phyloP scores from a whole-genome alignment of 2,113 vertebrate genomes.

The Mungos mungo region DNA sequence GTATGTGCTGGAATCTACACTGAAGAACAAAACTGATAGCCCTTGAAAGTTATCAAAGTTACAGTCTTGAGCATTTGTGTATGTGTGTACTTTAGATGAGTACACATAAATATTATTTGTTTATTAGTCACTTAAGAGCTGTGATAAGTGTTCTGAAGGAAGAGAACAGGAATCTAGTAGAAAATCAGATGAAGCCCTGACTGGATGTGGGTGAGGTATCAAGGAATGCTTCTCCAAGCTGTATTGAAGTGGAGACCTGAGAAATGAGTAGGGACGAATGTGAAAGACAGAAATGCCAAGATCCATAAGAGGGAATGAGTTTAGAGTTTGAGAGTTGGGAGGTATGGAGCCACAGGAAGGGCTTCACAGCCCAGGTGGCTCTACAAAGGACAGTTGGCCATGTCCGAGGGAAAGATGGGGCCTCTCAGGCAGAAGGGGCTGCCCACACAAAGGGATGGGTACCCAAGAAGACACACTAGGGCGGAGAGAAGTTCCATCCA shows the following conservation, averaged over 20 bases:
- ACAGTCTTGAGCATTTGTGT: not conserved
- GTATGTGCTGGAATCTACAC: not conserved
- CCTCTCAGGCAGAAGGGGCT: not conserved
- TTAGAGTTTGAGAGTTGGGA: not conserved
- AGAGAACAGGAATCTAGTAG: not conserved
- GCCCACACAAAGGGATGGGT: not conserved
- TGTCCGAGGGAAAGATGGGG: not conserved
- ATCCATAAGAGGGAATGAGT: not conserved
- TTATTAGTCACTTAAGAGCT: not conserved
- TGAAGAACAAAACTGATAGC: not conserved
- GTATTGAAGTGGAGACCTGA: not conserved
- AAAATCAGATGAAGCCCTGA: not conserved
- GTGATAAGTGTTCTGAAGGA: not conserved
- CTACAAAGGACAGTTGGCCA: not conserved
- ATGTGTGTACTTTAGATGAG: not conserved
- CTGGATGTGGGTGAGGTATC: not conserved
- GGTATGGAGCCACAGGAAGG: not conserved
- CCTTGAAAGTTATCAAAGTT: not conserved
- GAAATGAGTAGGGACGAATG: not conserved
- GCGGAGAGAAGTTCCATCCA: not conserved
- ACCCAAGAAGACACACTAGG: not conserved
- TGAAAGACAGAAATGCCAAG: not conserved
- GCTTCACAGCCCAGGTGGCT: not conserved
- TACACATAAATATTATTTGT: not conserved
- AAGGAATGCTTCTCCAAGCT: not conserved